Evolutionary conservation across 2,888 invertebrate genomes (phyloP), one percentile per base, ranked within the genome.

Genomic region (Ichneumoninae sp.): DNA sequence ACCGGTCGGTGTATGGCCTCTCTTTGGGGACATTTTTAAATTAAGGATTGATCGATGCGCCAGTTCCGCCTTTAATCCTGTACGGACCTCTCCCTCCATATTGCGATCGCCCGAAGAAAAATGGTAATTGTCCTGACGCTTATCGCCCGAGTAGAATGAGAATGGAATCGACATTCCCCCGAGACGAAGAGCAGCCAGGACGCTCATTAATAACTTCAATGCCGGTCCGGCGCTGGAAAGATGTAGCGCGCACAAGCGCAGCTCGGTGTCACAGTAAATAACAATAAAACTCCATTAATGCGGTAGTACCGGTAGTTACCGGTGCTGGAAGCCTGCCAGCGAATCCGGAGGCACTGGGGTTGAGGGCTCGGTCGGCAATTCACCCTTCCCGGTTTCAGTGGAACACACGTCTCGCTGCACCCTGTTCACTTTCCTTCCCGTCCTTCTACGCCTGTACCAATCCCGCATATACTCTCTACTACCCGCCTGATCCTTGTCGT

Each of bases 261-360:
- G 63, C 30, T 74, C 73, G 70, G 83, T 86, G 86, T 89, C 91
- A 89, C 91, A 89, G 91, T 93, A 93, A 93, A 93, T 93, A 93
- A 93, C 93, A 93, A 93, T 93, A 93, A 93, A 93, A 93, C 91
- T 93, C 91, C 91, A 93, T 93, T 92, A 93, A 92, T 92, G 92
- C 88, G 89, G 90, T 91, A 91, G 92, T 88, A 88, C 89, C 88
- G 89, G 91, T 91, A 91, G 92, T 90, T 91, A 90, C 89, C 90
- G 88, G 86, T 88, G 81, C 89, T 93, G 93, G 92, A 92, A 83
- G 84, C 68, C 84, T 69, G 91, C 92, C 92, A 93, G 89, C 83
- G 89, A 90, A 91, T 92, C 90, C 89, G 89, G 30, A 30, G 30
- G 30, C 30, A 30, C 30, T 88, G 86, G 87, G 86, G 86, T 33